Evolutionary conservation across 2,797 vertebrate species (phyloP).

Genomic region (Coranthus polyacanthus): DNA sequence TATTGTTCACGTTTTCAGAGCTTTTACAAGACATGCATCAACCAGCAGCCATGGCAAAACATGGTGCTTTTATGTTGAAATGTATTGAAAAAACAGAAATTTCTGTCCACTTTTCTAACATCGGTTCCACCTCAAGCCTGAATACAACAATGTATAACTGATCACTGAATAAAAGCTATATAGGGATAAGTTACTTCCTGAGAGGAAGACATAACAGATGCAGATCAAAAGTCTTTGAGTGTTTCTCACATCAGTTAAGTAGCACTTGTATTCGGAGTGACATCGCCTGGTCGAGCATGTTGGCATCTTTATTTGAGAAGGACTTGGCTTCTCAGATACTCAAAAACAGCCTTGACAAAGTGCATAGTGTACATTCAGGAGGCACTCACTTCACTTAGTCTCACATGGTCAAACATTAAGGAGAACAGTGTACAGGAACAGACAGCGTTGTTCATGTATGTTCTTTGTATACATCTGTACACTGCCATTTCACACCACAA

Average conservation of each 20-base stretch:
- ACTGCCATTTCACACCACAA: too few species aligned
- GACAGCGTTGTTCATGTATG: too few species aligned
- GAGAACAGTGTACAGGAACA: not conserved
- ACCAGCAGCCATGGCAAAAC: slow-evolving; percentile 8
- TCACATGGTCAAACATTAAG: not conserved
- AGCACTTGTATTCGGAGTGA: slow-evolving; percentile 23
- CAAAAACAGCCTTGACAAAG: not conserved
- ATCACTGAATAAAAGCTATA: too few species aligned
- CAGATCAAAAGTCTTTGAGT: not conserved
- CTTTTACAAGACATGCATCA: slow-evolving; percentile 10
- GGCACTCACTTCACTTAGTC: slow-evolving; percentile 18
- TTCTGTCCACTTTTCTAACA: not conserved
- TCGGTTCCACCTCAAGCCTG: not conserved
- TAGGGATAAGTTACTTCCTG: slow-evolving; percentile 1
- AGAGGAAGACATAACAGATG: slow-evolving; percentile 3
- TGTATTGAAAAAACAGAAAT: slow-evolving; percentile 9
- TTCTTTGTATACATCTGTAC: too few species aligned
- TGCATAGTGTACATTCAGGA: not conserved
- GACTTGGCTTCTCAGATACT: slow-evolving; percentile 1
- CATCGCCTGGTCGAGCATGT: slow-evolving; percentile 1
- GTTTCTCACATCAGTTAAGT: slow-evolving; percentile 13
- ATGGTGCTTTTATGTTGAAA: slow-evolving; percentile 1
- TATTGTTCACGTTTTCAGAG: slow-evolving; percentile 25
- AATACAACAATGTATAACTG: not conserved
- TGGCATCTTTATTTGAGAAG: slow-evolving; percentile 16